Evolutionary conservation across 2,113 vertebrate species (phyloP).

Genomic region (Orientallactaga bullata): DNA sequence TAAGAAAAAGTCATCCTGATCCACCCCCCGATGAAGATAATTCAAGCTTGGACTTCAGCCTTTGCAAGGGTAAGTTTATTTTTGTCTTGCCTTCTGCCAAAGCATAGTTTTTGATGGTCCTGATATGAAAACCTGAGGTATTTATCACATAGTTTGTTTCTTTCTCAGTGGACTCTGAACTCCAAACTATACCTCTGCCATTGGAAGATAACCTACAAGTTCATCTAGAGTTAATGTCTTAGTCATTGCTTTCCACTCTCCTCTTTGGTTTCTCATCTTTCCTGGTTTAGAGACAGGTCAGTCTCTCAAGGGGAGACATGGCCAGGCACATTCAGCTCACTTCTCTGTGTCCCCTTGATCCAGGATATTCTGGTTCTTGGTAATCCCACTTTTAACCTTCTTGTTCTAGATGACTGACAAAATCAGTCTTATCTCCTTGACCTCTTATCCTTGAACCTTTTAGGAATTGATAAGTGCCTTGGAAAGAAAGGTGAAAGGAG

Average conservation of each 20-base stretch:
- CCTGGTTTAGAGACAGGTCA: conserved; percentile 11
- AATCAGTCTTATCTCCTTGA: conserved; percentile 10
- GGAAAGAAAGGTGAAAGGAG: background rate
- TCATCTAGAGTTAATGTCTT: background rate
- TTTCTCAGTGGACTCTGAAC: background rate
- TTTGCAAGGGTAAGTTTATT: background rate
- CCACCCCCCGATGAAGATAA: background rate
- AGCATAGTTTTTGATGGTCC: background rate
- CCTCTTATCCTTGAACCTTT: background rate
- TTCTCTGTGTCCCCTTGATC: conserved; percentile 6
- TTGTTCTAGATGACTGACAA: background rate
- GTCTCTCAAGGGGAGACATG: background rate
- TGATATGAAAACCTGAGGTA: background rate
- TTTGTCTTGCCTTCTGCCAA: too few relatives aligned
- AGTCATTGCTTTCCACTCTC: background rate
- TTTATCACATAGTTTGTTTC: background rate
- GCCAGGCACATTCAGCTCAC: background rate
- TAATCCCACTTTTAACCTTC: background rate
- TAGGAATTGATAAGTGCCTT: conserved; percentile 19
- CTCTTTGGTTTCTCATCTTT: background rate
- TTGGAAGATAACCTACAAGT: background rate
- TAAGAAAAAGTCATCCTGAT: conserved; percentile 9
- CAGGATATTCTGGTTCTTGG: conserved; percentile 1
- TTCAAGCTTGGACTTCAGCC: background rate
- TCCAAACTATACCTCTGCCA: background rate